Percentiles rank a stretch among this genome's conserved stretches.
These are phyloP conservation scores for Garrulus glandarius DNA, from an alignment of 2,797 vertebrate species.

Conservation along the genomic window DNA sequence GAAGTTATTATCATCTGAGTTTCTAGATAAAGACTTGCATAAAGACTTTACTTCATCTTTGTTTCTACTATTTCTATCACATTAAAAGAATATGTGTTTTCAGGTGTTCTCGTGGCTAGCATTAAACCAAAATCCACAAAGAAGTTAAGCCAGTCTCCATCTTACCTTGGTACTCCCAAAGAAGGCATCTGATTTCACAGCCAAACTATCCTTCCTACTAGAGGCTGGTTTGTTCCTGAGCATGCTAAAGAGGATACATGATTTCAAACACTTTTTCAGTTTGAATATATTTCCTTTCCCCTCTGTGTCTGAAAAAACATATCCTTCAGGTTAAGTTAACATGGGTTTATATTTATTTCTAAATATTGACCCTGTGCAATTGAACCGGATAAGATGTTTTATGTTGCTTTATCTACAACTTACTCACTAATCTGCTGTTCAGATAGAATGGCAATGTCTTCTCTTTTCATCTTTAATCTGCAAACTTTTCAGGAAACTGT, in stretches of 20 bases:
- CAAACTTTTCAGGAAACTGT: neutral
- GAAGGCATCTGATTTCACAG: neutral
- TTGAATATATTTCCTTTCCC: neutral
- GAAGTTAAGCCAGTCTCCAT: neutral
- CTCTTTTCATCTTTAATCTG: neutral
- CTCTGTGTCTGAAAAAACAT: neutral
- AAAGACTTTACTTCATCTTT: neutral
- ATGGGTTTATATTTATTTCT: neutral
- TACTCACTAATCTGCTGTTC: neutral
- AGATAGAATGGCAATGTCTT: neutral
- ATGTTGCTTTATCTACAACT: neutral
- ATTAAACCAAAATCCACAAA: neutral
- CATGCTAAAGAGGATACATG: neutral
- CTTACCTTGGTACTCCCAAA: neutral
- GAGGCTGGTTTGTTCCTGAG: neutral
- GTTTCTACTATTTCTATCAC: neutral
- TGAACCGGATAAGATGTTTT: neutral
- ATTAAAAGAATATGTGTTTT: neutral
- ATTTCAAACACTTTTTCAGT: neutral
- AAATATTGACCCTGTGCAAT: neutral
- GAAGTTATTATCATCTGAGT: neutral
- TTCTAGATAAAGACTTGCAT: neutral
- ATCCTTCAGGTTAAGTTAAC: neutral
- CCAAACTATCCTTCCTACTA: accelerated
- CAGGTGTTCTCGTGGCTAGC: neutral